phyloP scores from a whole-genome alignment of 1,140 invertebrate genomes.

The Aphis gossypii region DNA sequence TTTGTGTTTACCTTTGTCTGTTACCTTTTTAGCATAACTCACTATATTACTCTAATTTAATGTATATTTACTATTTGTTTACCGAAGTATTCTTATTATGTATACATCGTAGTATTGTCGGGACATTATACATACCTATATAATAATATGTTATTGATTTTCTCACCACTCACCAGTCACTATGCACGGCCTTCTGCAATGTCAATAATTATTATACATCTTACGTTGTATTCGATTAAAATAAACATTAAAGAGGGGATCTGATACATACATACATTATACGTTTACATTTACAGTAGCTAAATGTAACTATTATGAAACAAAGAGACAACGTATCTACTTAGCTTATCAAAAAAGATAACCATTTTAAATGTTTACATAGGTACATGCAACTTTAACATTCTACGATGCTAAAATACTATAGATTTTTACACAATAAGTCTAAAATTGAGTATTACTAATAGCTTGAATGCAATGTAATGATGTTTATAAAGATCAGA shows the following conservation, averaged over 20 bases:
- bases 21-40: neutral
- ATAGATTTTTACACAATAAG: neutral
- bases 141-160: constrained; percentile 24
- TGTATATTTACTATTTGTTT: neutral
- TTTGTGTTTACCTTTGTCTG: neutral
- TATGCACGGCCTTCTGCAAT: neutral
- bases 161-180: neutral
- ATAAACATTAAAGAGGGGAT: neutral
- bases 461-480: neutral
- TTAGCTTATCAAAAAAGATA: neutral
- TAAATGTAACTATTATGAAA: neutral
- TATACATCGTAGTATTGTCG: neutral
- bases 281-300: neutral
- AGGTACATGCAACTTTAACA: neutral
- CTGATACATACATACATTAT: neutral
- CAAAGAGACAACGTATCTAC: neutral
- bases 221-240: constrained; percentile 18
- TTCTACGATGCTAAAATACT: neutral
- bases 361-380: neutral
- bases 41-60: neutral
- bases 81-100: neutral
- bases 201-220: constrained; percentile 19
- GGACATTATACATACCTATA: neutral
- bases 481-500: neutral
- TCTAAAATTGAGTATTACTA: neutral